Percentiles rank a stretch among this genome's conserved stretches.
These are phyloP conservation scores for Heliocidaris tuberculata DNA, from an alignment of 35 echinoderm and acorn worm species.

Conservation along the genomic window DNA sequence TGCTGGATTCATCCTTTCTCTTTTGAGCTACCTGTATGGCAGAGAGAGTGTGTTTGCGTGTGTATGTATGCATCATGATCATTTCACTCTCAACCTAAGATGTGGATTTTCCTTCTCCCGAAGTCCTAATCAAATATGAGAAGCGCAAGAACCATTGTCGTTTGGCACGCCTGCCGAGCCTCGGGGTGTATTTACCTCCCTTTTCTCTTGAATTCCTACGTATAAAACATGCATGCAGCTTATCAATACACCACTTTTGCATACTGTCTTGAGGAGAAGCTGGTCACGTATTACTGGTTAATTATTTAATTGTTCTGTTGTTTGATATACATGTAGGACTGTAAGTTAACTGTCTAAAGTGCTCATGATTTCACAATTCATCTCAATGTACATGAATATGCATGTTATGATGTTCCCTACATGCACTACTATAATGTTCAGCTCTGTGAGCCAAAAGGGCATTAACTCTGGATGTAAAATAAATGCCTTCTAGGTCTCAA, in stretches of 20 bases:
- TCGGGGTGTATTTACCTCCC: not conserved
- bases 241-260: not conserved
- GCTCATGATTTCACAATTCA: not conserved
- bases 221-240: not conserved
- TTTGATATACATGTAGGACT: not conserved
- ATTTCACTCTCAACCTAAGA: not conserved
- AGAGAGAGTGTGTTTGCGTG: not conserved
- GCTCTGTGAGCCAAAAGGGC: too few relatives aligned
- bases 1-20: not conserved
- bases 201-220: not conserved
- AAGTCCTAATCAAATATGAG: constrained; percentile 4
- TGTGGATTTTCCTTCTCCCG: not conserved
- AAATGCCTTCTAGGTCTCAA: too few relatives aligned
- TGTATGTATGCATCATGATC: not conserved
- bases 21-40: not conserved
- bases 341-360: not conserved
- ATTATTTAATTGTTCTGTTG: not conserved
- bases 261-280: not conserved
- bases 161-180: not conserved
- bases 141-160: not conserved
- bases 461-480: too few relatives aligned
- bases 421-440: too few relatives aligned
- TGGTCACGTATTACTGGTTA: not conserved
- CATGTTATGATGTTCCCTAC: too few relatives aligned
- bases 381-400: not conserved